Percentiles rank a stretch among this genome's conserved stretches.
These are phyloP conservation scores for Griposia aprilina DNA, from an alignment of 2,888 invertebrate genomes.

Conservation along the genomic window DNA sequence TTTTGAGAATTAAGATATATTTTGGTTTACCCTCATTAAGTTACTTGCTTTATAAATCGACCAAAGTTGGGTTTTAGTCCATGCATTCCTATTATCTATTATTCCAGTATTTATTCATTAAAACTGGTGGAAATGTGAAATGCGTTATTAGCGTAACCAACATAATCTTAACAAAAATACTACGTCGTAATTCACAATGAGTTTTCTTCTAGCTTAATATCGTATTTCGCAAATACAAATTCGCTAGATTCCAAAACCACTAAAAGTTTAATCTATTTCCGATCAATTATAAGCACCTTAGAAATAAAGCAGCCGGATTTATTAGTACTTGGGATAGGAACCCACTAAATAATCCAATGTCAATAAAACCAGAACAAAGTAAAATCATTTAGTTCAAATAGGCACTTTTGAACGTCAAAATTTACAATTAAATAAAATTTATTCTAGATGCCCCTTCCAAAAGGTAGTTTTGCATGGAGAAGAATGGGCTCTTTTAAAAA, in stretches of 20 bases:
- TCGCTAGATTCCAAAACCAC: neutral
- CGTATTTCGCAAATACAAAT: neutral
- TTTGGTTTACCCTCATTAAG: neutral
- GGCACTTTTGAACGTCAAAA: too few relatives aligned
- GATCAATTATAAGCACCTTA: neutral
- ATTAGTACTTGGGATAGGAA: conserved; percentile 4
- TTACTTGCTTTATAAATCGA: neutral
- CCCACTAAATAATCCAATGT: neutral
- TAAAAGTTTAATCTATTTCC: conserved; percentile 8
- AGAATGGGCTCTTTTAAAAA: too few relatives aligned
- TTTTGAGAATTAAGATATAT: neutral
- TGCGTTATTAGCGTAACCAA: neutral
- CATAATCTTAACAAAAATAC: neutral
- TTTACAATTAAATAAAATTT: too few relatives aligned
- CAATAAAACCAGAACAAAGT: neutral
- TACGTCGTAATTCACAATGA: neutral
- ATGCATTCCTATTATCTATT: neutral
- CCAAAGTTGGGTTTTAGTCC: neutral
- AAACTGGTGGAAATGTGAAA: neutral
- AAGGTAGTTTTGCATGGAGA: too few relatives aligned
- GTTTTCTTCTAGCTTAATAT: neutral
- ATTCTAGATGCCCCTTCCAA: too few relatives aligned
- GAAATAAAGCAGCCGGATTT: conserved; percentile 23
- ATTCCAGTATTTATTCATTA: neutral
- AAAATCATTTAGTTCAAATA: too few relatives aligned